Conservation (phyloP, 2,797 vertebrate genomes). For the Dermochelys coriacea region DNA sequence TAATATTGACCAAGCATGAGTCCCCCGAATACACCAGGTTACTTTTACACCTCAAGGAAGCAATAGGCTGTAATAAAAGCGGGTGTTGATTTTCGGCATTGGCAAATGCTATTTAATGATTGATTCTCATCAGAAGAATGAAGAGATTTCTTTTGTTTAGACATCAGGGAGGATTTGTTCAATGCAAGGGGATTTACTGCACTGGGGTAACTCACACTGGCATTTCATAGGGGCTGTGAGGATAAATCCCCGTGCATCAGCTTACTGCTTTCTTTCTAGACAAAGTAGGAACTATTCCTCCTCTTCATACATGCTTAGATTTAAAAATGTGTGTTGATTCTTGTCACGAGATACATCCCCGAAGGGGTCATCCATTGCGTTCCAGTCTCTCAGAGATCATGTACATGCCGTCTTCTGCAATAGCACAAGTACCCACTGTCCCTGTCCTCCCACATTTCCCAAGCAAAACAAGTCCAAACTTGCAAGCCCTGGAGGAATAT, state of each 20-base stretch:
- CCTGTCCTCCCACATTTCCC: neutral
- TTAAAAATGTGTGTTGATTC: accelerated
- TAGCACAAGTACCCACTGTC: neutral
- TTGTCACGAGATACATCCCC: neutral
- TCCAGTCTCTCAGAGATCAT: neutral
- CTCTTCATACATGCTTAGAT: accelerated
- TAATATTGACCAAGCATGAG: neutral
- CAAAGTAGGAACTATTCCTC: accelerated
- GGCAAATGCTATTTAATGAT: accelerated
- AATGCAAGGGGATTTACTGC: accelerated
- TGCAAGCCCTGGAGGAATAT: neutral
- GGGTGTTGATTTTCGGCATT: neutral
- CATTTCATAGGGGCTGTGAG: accelerated
- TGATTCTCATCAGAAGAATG: neutral
- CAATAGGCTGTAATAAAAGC: accelerated
- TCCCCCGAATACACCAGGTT: neutral
- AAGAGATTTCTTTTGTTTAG: neutral
- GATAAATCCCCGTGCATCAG: neutral
- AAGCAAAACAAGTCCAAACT: neutral
- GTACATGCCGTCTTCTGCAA: neutral
- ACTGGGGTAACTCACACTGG: neutral
- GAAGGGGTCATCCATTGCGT: neutral
- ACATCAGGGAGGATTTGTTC: neutral
- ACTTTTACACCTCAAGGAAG: accelerated
- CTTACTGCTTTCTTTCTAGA: accelerated